Conservation (phyloP, 2,113 vertebrate species). For the Proterorhinus semilunaris region DNA sequence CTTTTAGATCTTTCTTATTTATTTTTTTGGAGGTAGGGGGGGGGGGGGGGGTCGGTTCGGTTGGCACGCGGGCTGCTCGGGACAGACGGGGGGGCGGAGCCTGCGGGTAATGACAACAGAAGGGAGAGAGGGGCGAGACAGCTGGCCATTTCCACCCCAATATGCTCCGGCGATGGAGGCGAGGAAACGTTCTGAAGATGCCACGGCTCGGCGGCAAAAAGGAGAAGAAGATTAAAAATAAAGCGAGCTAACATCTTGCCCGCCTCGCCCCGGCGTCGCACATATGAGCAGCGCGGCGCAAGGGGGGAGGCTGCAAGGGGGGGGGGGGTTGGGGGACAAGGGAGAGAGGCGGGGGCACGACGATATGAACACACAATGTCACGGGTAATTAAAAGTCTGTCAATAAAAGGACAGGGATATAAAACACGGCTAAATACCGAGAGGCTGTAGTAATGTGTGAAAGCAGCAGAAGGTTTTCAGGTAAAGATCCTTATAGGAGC, state of each 20-base stretch:
- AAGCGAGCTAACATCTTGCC: conserved; percentile 89
- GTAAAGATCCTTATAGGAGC: too few relatives aligned
- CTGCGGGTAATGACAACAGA: conserved; percentile 98
- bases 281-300: conserved; percentile 65
- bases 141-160: conserved; percentile 98
- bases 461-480: too few relatives aligned
- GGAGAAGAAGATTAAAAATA: conserved; percentile 86
- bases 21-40: too few relatives aligned
- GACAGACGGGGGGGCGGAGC: conserved; percentile 98
- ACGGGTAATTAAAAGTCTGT: conserved; percentile 76
- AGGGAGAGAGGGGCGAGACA: conserved; percentile 92
- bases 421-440: neutral
- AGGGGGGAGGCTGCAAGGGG: too few relatives aligned
- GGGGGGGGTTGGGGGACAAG: neutral
- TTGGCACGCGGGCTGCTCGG: conserved; percentile 84
- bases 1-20: conserved; percentile 66
- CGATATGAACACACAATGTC: conserved; percentile 33
- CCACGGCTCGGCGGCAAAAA: conserved; percentile 85
- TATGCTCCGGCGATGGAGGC: conserved; percentile 99
- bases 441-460: too few relatives aligned
- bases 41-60: conserved; percentile 19
- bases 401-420: conserved; percentile 13
- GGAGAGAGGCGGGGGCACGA: conserved; percentile 42
- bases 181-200: conserved; percentile 95
- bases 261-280: conserved; percentile 82